Conservation (phyloP, 1,140 invertebrate genomes). For the Lerema accius region DNA sequence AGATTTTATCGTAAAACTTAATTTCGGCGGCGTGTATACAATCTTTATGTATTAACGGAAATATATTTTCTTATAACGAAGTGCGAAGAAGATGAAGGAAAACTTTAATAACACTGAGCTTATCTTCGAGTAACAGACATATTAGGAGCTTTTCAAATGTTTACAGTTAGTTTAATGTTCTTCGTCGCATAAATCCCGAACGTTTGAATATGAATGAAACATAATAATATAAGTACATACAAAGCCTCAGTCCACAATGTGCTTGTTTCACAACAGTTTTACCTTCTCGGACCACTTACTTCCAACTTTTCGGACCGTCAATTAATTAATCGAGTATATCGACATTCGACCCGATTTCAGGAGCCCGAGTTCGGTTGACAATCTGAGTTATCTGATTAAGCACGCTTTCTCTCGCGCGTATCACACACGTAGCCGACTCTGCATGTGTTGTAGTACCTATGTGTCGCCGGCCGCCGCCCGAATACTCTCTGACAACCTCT, state of each 20-base stretch:
- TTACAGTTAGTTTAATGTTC: too few relatives aligned
- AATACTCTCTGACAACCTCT: constrained; percentile 61
- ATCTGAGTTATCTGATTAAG: constrained; percentile 81
- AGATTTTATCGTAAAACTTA: constrained; percentile 26
- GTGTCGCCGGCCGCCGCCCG: constrained; percentile 52
- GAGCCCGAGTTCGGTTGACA: constrained; percentile 79
- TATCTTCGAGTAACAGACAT: too few relatives aligned
- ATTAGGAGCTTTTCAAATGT: too few relatives aligned
- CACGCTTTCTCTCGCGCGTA: constrained; percentile 78
- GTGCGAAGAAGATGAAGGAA: neutral
- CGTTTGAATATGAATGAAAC: too few relatives aligned
- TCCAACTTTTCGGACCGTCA: constrained; percentile 74
- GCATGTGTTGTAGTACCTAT: constrained; percentile 46
- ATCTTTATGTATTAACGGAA: neutral
- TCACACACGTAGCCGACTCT: constrained; percentile 41
- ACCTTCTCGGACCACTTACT: constrained; percentile 70
- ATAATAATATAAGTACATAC: too few relatives aligned
- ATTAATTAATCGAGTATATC: constrained; percentile 81
- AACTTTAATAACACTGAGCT: too few relatives aligned
- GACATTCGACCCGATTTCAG: constrained; percentile 81
- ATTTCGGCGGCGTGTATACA: constrained; percentile 1
- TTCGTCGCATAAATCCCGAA: too few relatives aligned
- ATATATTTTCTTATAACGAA: neutral
- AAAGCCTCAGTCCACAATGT: neutral
- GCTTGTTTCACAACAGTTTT: constrained; percentile 68